Percentiles rank a stretch among this genome's conserved stretches.
Evolutionary conservation across 2,888 invertebrate genomes (phyloP).

Genomic region (Globia sparganii): DNA sequence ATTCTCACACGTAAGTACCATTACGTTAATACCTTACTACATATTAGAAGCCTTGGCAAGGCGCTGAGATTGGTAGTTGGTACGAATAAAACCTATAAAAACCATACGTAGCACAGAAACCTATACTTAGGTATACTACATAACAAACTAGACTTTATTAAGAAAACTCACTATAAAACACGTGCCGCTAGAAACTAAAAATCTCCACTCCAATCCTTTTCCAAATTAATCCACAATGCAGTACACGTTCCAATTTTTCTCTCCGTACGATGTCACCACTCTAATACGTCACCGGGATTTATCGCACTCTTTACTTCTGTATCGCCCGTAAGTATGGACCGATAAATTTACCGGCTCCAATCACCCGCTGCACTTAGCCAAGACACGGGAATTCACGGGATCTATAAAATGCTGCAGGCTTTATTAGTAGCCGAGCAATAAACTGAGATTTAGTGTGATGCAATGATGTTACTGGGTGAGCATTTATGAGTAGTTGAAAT

Average conservation of each 20-base stretch:
- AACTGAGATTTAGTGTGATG: constrained; percentile 50
- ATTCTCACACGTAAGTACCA: not conserved
- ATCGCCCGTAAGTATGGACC: constrained; percentile 68
- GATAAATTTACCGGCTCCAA: constrained; percentile 74
- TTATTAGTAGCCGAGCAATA: constrained; percentile 54
- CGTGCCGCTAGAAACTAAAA: constrained; percentile 23
- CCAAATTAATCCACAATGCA: constrained; percentile 42
- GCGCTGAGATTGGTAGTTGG: not conserved
- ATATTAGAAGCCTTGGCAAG: not conserved
- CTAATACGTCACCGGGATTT: constrained; percentile 69
- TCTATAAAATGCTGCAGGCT: constrained; percentile 52
- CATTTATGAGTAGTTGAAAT: constrained; percentile 5
- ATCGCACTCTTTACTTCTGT: constrained; percentile 73
- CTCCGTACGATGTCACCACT: constrained; percentile 45
- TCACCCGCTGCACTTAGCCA: constrained; percentile 70
- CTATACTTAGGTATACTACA: not conserved
- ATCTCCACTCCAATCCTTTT: constrained; percentile 39
- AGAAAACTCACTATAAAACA: constrained; percentile 9
- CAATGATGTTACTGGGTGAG: constrained; percentile 12
- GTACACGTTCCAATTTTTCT: constrained; percentile 49
- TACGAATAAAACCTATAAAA: constrained; percentile 20
- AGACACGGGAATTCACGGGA: constrained; percentile 29
- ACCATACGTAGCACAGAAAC: not conserved
- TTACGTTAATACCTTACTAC: not conserved
- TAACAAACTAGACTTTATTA: constrained; percentile 6